These are phyloP conservation scores for Phoxinus dragarum DNA, from an alignment of 2,797 vertebrate genomes.

Conservation along the genomic window DNA sequence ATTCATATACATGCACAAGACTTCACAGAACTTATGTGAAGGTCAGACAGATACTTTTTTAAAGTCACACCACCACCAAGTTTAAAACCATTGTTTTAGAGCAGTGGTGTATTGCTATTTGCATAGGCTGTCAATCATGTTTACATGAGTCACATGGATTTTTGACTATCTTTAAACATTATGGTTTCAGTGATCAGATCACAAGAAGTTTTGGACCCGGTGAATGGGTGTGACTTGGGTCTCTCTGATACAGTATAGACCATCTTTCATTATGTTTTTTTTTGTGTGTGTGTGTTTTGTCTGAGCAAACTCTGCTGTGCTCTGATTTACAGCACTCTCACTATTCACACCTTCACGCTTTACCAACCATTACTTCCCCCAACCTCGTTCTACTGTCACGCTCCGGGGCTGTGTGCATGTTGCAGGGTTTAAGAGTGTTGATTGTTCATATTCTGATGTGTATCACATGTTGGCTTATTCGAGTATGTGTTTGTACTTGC, in stretches of 20 bases:
- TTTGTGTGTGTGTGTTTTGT: slow-evolving; percentile 20
- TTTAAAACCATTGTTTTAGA: neutral
- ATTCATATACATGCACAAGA: neutral
- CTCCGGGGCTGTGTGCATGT: slow-evolving; percentile 1
- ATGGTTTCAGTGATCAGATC: neutral
- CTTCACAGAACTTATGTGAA: neutral
- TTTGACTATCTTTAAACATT: neutral
- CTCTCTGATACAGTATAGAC: neutral
- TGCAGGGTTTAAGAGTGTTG: slow-evolving; percentile 34
- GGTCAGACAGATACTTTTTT: neutral
- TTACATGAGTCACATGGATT: neutral
- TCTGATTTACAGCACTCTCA: slow-evolving; percentile 50
- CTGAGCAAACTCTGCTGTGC: slow-evolving; percentile 33
- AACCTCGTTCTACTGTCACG: neutral
- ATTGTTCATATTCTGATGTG: slow-evolving; percentile 40
- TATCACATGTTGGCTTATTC: slow-evolving; percentile 20
- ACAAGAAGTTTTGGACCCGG: neutral
- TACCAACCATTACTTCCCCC: slow-evolving; percentile 45
- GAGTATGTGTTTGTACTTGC: neutral
- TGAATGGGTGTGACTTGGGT: neutral
- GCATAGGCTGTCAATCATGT: neutral
- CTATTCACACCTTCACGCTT: slow-evolving; percentile 52
- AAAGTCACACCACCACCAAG: neutral
- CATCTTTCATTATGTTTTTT: neutral
- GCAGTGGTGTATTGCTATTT: neutral